Conservation (phyloP, 2,888 invertebrate species). For the Conchocele bisecta region DNA sequence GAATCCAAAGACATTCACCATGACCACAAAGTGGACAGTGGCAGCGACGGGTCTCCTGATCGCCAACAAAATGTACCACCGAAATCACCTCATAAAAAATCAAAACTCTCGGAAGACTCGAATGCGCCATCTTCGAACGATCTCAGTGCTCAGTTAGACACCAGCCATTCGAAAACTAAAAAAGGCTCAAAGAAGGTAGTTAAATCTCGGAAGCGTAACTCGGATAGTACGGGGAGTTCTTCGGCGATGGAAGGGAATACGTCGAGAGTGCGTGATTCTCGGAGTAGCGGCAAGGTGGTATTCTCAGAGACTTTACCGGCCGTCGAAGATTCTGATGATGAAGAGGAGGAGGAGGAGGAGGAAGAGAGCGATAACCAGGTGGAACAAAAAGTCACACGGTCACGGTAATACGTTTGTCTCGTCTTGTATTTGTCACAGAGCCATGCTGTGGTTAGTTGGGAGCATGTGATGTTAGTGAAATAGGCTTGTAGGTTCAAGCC, state of each 20-base stretch:
- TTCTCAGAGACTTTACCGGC: conserved; percentile 52
- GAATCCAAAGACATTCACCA: conserved; percentile 20
- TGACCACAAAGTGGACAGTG: conserved; percentile 47
- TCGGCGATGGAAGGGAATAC: neutral
- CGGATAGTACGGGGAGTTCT: conserved; percentile 26
- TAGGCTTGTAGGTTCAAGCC: no score
- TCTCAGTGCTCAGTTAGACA: neutral
- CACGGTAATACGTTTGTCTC: no score
- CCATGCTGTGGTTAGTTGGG: no score
- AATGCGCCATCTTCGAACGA: neutral
- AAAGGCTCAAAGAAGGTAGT: neutral
- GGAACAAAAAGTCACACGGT: conserved; percentile 22
- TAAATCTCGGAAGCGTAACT: conserved; percentile 19
- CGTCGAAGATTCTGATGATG: conserved; percentile 8
- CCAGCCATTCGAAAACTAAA: neutral
- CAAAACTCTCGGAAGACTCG: conserved; percentile 12
- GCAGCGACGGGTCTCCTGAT: conserved; percentile 49
- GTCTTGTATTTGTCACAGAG: no score
- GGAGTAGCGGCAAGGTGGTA: neutral
- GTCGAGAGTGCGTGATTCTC: no score
- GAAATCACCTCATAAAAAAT: conserved; percentile 29
- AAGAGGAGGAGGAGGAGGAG: conserved; percentile 20
- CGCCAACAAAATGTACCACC: no score
- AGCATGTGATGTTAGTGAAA: no score
- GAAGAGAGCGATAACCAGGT: conserved; percentile 8